phyloP scores from a whole-genome alignment of 1,140 invertebrate species.

The Drosophila mayri region DNA sequence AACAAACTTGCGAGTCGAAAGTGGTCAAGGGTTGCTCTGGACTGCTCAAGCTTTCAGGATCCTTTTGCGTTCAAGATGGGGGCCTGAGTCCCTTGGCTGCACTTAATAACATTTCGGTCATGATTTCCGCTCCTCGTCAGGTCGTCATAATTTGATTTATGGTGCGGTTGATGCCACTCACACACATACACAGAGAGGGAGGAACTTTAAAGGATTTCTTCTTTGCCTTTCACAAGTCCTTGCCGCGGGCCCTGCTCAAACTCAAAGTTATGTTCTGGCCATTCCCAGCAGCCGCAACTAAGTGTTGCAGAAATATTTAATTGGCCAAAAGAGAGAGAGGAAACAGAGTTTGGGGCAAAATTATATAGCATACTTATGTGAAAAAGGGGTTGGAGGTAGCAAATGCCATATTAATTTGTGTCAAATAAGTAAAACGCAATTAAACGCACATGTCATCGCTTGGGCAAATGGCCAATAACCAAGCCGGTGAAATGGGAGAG shows the following conservation, averaged over 20 bases:
- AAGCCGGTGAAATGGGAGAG: conserved; percentile 17
- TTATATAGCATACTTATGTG: conserved; percentile 71
- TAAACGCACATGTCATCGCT: conserved; percentile 79
- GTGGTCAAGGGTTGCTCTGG: conserved; percentile 61
- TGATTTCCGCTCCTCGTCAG: conserved; percentile 39
- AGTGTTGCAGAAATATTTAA: conserved; percentile 80
- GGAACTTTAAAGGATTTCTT: conserved; percentile 30
- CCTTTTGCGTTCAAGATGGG: conserved; percentile 18
- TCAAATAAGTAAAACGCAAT: conserved; percentile 82
- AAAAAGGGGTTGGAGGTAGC: conserved; percentile 13
- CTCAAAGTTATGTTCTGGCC: not conserved
- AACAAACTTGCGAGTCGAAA: conserved; percentile 44
- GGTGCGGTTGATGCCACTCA: conserved; percentile 38
- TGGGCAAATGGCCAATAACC: conserved; percentile 73
- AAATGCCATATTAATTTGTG: conserved; percentile 75
- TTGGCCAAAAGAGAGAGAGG: conserved; percentile 34
- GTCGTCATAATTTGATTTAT: conserved; percentile 75
- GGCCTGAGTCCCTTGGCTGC: conserved; percentile 57
- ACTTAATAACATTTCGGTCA: conserved; percentile 71
- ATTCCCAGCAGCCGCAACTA: conserved; percentile 32
- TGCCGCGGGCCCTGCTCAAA: conserved; percentile 2
- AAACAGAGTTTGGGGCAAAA: conserved; percentile 40
- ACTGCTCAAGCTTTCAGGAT: conserved; percentile 11
- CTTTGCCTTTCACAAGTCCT: not conserved
- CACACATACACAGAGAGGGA: not conserved